Conservation (phyloP, 2,113 vertebrate species). For the Phyllopteryx taeniolatus region DNA sequence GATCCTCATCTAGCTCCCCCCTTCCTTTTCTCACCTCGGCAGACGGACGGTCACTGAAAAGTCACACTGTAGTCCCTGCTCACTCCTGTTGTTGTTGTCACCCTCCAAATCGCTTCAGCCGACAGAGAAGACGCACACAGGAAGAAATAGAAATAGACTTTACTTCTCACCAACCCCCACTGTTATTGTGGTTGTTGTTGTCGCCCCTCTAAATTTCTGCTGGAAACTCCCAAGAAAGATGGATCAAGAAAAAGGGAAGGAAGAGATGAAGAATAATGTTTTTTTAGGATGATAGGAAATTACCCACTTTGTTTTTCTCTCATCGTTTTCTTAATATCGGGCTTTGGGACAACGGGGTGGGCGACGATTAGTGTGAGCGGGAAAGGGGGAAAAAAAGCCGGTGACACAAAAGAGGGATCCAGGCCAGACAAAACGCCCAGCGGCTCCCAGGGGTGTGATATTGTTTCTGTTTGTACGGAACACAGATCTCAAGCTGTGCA, state of each 20-base stretch:
- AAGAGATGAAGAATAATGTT: conserved; percentile 24
- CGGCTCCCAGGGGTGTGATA: conserved; percentile 40
- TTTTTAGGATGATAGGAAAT: conserved; percentile 61
- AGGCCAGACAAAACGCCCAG: conserved; percentile 57
- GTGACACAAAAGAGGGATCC: conserved; percentile 45
- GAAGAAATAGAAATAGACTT: conserved; percentile 34
- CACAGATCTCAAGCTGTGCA: conserved; percentile 43
- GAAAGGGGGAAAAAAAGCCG: conserved; percentile 20
- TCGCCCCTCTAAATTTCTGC: conserved; percentile 41
- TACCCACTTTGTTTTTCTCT: conserved; percentile 53
- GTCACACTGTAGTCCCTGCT: conserved; percentile 34
- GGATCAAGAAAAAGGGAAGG: conserved; percentile 8
- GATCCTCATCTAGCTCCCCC: background rate
- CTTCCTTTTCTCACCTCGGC: conserved; percentile 16
- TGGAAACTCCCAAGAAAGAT: conserved; percentile 14
- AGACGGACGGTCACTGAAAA: conserved; percentile 34
- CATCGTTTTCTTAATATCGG: conserved; percentile 73
- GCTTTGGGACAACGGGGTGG: conserved; percentile 40
- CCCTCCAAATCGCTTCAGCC: conserved; percentile 44
- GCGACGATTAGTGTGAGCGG: conserved; percentile 15
- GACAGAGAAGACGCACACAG: conserved; percentile 30
- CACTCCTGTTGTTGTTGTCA: conserved; percentile 33
- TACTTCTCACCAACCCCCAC: conserved; percentile 31
- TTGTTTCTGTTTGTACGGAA: conserved; percentile 52
- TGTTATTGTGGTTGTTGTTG: conserved; percentile 31